Evolutionary conservation across 2,888 invertebrate genomes (phyloP).

Genomic region (Digitonthophagus gazella): DNA sequence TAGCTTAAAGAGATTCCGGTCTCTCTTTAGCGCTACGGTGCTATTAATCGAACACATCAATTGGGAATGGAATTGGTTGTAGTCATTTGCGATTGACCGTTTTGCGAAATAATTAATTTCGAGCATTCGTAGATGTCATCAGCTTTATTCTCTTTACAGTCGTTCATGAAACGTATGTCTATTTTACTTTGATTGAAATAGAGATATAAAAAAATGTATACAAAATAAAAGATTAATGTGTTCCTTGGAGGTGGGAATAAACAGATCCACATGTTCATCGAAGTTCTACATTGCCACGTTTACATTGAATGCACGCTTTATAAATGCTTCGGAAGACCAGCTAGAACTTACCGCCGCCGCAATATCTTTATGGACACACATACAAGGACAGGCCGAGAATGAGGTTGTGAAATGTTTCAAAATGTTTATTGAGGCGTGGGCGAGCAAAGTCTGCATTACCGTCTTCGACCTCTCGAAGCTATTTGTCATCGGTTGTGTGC

Average conservation of each 20-base stretch:
- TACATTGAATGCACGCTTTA: slow-evolving; percentile 32
- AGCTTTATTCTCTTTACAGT: too few relatives aligned
- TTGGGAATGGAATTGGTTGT: neutral
- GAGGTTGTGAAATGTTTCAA: slow-evolving; percentile 35
- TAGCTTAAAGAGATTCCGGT: neutral
- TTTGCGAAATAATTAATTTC: neutral
- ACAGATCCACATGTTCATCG: slow-evolving; percentile 34
- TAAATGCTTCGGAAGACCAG: slow-evolving; percentile 31
- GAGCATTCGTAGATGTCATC: too few relatives aligned
- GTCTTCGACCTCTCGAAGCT: slow-evolving; percentile 22
- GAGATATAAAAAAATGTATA: neutral
- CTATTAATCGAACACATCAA: neutral
- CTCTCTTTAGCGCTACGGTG: neutral
- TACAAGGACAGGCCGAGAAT: slow-evolving; percentile 20
- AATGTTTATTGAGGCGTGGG: slow-evolving; percentile 34
- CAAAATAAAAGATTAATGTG: slow-evolving; percentile 21
- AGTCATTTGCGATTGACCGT: neutral
- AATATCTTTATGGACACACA: slow-evolving; percentile 28
- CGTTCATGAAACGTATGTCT: too few relatives aligned
- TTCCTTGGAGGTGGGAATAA: slow-evolving; percentile 32
- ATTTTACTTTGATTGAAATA: too few relatives aligned
- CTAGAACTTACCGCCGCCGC: slow-evolving; percentile 27
- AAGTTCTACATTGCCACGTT: slow-evolving; percentile 32
- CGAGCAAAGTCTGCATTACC: slow-evolving; percentile 27
- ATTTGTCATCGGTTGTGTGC: slow-evolving; percentile 24